phyloP scores from a whole-genome alignment of 2,797 vertebrate genomes.

The Odontamblyopus lacepedii region DNA sequence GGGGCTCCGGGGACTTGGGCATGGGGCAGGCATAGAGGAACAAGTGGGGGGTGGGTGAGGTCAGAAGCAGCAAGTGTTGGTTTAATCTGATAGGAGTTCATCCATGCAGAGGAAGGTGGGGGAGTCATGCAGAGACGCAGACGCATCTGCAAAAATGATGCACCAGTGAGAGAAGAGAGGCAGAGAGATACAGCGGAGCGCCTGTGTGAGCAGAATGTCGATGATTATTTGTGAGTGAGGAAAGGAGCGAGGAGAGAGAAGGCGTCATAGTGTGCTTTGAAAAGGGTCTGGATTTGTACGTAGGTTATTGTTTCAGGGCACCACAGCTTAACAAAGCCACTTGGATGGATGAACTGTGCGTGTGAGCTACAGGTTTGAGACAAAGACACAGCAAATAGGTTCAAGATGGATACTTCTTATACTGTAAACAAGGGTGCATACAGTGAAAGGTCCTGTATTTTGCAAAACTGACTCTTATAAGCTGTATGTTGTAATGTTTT shows the following conservation, averaged over 20 bases:
- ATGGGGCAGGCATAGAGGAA: constrained; percentile 33
- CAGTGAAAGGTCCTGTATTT: no score
- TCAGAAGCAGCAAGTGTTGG: constrained; percentile 59
- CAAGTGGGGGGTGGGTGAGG: constrained; percentile 39
- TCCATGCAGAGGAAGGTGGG: constrained; percentile 71
- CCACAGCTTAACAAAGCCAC: constrained; percentile 24
- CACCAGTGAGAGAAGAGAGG: constrained; percentile 55
- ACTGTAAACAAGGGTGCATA: no score
- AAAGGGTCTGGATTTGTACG: constrained; percentile 46
- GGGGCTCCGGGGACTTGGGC: constrained; percentile 46
- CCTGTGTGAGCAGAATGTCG: constrained; percentile 59
- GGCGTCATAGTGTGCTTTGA: constrained; percentile 45
- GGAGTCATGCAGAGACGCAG: constrained; percentile 68
- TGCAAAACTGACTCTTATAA: no score
- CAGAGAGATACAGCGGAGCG: constrained; percentile 38
- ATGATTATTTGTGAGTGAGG: constrained; percentile 54
- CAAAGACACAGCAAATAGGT: not conserved
- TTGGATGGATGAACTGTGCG: not conserved
- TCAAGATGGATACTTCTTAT: not conserved
- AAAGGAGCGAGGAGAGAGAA: constrained; percentile 20
- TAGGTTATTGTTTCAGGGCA: constrained; percentile 39
- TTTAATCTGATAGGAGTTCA: constrained; percentile 79
- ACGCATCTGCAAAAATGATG: constrained; percentile 72
- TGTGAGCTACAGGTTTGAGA: not conserved
- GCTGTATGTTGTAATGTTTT: no score